Percentiles rank a stretch among this genome's conserved stretches.
phyloP scores from a whole-genome alignment of 2,888 invertebrate species.

The Dryadula phaetusa region DNA sequence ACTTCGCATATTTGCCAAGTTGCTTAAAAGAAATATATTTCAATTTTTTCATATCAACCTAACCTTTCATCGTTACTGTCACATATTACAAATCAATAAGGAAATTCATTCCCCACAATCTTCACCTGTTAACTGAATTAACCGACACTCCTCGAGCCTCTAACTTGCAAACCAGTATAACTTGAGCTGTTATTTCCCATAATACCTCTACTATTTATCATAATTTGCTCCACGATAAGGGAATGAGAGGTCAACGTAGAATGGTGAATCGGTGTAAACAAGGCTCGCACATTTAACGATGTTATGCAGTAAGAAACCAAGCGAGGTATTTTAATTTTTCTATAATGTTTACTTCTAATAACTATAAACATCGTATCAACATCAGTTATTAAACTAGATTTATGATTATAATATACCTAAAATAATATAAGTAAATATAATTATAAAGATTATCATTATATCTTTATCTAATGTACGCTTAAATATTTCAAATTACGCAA shows the following conservation, averaged over 20 bases:
- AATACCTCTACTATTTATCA: conserved; percentile 20
- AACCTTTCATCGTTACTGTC: not conserved
- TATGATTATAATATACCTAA: too few relatives aligned
- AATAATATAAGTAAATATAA: too few relatives aligned
- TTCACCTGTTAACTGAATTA: conserved; percentile 40
- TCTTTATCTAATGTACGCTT: too few relatives aligned
- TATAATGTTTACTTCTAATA: too few relatives aligned
- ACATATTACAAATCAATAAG: conserved; percentile 28
- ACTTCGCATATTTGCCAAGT: too few relatives aligned
- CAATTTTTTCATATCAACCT: not conserved
- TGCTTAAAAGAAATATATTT: too few relatives aligned
- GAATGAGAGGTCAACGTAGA: conserved; percentile 27
- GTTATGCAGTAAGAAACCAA: conserved; percentile 5
- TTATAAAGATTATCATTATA: too few relatives aligned
- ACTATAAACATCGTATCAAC: too few relatives aligned
- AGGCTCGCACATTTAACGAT: conserved; percentile 16
- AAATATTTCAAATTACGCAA: too few relatives aligned
- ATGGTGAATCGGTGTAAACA: conserved; percentile 34
- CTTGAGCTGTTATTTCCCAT: conserved; percentile 31
- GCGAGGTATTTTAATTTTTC: not conserved
- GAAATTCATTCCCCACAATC: conserved; percentile 21
- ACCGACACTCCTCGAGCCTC: conserved; percentile 33
- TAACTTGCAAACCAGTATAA: conserved; percentile 32
- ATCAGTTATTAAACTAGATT: too few relatives aligned
- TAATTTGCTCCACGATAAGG: conserved; percentile 3